Percentiles rank a stretch among this genome's conserved stretches.
Conservation (phyloP, 2,888 invertebrate species). For the Drosophila paramelanica region DNA sequence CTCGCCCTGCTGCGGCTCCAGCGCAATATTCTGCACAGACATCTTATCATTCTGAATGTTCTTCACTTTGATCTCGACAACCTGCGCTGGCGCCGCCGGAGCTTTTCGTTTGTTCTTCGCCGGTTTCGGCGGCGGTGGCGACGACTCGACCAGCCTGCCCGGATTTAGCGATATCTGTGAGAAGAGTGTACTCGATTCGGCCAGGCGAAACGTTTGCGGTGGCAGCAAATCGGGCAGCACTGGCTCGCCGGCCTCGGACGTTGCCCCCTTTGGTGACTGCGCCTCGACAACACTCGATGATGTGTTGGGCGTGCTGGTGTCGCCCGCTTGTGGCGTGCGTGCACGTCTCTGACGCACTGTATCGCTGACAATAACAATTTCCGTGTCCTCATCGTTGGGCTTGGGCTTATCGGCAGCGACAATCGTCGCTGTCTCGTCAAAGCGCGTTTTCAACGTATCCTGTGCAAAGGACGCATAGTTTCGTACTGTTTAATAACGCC, state of each 20-base stretch:
- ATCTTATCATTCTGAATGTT: conserved; percentile 89
- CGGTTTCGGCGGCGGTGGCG: conserved; percentile 46
- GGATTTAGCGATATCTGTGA: conserved; percentile 88
- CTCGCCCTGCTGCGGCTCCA: conserved; percentile 83
- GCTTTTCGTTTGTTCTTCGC: conserved; percentile 78
- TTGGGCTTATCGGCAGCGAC: conserved; percentile 25
- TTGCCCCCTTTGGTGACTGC: conserved; percentile 42
- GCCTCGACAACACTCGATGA: conserved; percentile 33
- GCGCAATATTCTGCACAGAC: conserved; percentile 83
- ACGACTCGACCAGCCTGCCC: conserved; percentile 11
- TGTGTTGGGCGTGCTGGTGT: conserved; percentile 37
- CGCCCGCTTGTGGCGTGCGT: conserved; percentile 83
- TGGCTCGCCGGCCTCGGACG: conserved; percentile 62
- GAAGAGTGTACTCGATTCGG: conserved; percentile 89
- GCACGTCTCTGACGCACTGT: conserved; percentile 87
- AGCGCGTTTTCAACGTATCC: conserved; percentile 77
- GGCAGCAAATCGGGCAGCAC: conserved; percentile 86
- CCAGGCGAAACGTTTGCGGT: conserved; percentile 88
- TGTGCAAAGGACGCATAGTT: conserved; percentile 63
- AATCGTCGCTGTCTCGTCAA: conserved; percentile 62
- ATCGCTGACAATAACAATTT: conserved; percentile 87
- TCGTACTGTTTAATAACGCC: conserved; percentile 29
- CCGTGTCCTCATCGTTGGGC: conserved; percentile 85
- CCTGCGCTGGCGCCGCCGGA: conserved; percentile 83
- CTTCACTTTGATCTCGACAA: conserved; percentile 89